phyloP scores from a whole-genome alignment of 2,797 vertebrate species.

The Pseudochirops corinnae region DNA sequence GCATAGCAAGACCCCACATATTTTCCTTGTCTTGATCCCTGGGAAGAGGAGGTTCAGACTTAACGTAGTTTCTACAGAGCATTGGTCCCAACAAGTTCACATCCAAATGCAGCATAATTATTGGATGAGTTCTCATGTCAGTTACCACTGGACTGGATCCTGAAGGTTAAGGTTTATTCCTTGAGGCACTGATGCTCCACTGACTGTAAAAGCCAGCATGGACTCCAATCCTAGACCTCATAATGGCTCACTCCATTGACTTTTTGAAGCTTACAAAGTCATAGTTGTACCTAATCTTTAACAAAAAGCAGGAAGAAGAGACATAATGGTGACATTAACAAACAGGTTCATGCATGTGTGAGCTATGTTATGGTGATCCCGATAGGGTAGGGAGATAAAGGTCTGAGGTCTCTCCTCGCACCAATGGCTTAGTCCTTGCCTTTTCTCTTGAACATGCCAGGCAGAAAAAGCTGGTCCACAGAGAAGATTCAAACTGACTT shows the following conservation, averaged over 20 bases:
- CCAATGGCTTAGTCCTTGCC: background rate
- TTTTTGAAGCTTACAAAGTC: background rate
- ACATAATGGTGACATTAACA: background rate
- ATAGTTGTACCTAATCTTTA: background rate
- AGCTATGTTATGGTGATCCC: background rate
- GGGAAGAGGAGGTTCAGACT: background rate
- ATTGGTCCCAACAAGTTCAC: background rate
- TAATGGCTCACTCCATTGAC: background rate
- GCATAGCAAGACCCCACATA: background rate
- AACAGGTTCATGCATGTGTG: background rate
- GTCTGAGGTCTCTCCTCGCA: background rate
- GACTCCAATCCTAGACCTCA: background rate
- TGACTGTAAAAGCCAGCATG: background rate
- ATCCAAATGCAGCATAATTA: background rate
- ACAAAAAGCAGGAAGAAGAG: background rate
- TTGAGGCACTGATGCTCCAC: background rate
- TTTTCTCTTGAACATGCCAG: background rate
- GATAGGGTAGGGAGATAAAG: background rate
- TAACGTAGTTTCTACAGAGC: background rate
- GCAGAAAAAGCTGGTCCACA: background rate
- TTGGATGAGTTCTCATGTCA: background rate
- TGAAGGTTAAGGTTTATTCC: background rate
- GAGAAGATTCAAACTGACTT: background rate
- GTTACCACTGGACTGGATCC: background rate
- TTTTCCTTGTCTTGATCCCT: background rate